Base-by-base conservation (phyloP, 2,113 vertebrate species). In the Himantopus leucocephalus region DNA sequence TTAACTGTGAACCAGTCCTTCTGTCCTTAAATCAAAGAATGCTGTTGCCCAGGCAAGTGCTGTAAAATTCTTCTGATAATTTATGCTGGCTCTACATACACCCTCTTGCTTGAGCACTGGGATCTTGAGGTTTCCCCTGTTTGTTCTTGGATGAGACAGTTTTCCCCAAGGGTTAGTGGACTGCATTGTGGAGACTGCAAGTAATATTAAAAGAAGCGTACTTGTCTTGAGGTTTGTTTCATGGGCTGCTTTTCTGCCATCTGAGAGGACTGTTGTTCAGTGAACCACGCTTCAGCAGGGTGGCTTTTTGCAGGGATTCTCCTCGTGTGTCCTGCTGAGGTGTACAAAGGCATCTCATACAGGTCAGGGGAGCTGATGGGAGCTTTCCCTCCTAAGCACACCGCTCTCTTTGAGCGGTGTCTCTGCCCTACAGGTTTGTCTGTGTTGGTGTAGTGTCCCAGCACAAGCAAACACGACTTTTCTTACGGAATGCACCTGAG, bases 31-130 rank as follows among this genome's bases (percentile, higher is more conserved):
- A 81, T 94, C 79, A 86, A 76, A 88, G 76, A 64, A 41, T 50
- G 34, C 37, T 79, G 70, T 79, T 94, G 91, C 79, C 91, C 76
- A 90, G 94, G 66, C 94, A 94, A 92, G 75, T 58, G 95, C 81
- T 76, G 70, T 85, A 39, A 85, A 91, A 75, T 91, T 94, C 64
- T 74, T 88, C 43, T 84, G 59, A 32, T 96, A 60, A 74, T 91
- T 92, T 95, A 73, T 79, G 70, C 89, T 90, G 88, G 80, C 86
- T 56, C 35, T 84, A 7, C 12, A 4, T 71, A 39, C 39, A 75
- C 3, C 55, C n/a, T 72, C 41, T 72, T 91, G 30, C 71, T 77
- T 55, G 70, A 91, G 48, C 60, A 21, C 62, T n/a, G 58, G 66
- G 74, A 66, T 92, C 77, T 47, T 90, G 94, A 94, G 66, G 62